Conservation (phyloP, 2,888 invertebrate genomes). For the Torymus tubicola region DNA sequence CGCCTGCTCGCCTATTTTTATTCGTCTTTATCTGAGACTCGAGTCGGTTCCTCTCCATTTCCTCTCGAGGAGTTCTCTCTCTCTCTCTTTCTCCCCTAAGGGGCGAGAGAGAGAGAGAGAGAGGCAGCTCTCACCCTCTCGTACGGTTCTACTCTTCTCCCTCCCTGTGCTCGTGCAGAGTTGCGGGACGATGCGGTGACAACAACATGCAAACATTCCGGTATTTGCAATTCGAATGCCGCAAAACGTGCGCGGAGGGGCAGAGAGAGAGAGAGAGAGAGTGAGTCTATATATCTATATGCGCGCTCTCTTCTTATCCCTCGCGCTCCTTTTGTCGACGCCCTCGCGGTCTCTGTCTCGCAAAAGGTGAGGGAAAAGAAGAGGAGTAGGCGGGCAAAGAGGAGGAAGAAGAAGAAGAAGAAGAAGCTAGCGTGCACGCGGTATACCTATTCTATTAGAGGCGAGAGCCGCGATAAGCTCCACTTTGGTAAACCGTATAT, state of each 20-base stretch:
- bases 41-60: slow-evolving; percentile 77
- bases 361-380: slow-evolving; percentile 52
- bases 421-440: slow-evolving; percentile 27
- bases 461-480: slow-evolving; percentile 69
- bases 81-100: slow-evolving; percentile 47
- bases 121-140: background rate
- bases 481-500: slow-evolving; percentile 66
- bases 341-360: slow-evolving; percentile 16
- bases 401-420: slow-evolving; percentile 40
- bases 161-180: slow-evolving; percentile 67
- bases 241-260: slow-evolving; percentile 68
- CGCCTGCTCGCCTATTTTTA: slow-evolving; percentile 75
- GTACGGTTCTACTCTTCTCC: slow-evolving; percentile 67
- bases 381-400: background rate
- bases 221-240: slow-evolving; percentile 77
- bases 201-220: slow-evolving; percentile 77
- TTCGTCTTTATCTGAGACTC: slow-evolving; percentile 76
- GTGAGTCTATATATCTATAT: background rate
- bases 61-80: slow-evolving; percentile 72
- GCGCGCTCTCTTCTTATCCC: slow-evolving; percentile 37
- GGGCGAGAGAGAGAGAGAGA: too few species aligned
- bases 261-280: background rate
- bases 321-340: slow-evolving; percentile 44
- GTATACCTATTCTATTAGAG: slow-evolving; percentile 70
- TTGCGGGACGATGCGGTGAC: slow-evolving; percentile 71